Base-by-base conservation (phyloP, 2,888 invertebrate species). In the Heteromurus nitidus region DNA sequence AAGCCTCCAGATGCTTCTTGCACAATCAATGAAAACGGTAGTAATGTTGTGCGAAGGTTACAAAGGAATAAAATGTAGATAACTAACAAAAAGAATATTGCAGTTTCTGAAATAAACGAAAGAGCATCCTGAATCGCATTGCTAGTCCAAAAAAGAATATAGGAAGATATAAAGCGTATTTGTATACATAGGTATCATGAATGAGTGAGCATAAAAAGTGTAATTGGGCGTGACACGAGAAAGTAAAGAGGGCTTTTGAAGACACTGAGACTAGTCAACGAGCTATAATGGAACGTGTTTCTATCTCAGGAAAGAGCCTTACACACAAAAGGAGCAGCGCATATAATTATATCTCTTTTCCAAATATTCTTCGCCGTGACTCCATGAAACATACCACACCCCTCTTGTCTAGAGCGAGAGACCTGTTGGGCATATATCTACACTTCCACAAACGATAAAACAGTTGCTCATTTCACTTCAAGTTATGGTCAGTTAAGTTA, bases 1-100 rank as follows among this genome's bases (percentile, higher is more conserved):
- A 75, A 64, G 53, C 42, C 26, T 69, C 69, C 74, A 81, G 74
- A 81, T 81, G 80, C 75, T 81, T n/a, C 24, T 36, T 53, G 22
- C 69, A 81, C 74, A 75, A 62, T 3, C 11, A 73, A 80, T 68
- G 67, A 62, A 74, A 22, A 44, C 30, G 13, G 50, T 64, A 26
- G 20, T 72, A 3, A n/a, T 31, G 16, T 2, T 60, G 16, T 30
- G 30, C 60, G 30, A 30, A 30, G 31, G 28, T n/a, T 60, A 22
- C 9, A 11, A 30, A 31, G 16, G 18, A 60, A 60, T 3, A 31
- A 53, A 22, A n/a, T 53, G 31, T 53, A n/a, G 18, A 30, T 44
- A 47, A 24, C 1, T 44, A 22, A 26, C 20, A n/a, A n/a, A 3
- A 30, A 28, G n/a, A 31, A 22, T 62, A 18, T 44, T 13, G 20